Percentiles rank a stretch among this genome's conserved stretches.
Conservation (phyloP, 2,888 invertebrate genomes). For the Nysson spinosus region DNA sequence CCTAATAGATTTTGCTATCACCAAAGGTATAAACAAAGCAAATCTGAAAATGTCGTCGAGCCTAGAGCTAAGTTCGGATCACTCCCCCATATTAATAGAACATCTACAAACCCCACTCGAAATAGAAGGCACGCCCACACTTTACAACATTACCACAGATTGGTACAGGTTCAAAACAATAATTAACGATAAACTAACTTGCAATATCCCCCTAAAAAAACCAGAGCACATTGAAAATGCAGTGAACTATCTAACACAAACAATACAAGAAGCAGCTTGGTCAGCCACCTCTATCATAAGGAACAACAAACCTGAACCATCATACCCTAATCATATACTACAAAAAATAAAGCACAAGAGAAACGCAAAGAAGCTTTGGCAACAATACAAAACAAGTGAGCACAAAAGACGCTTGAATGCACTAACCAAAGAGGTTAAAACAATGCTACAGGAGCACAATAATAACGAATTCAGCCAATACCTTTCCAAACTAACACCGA, state of each 20-base stretch:
- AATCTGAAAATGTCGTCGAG: background rate
- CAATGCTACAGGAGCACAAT: background rate
- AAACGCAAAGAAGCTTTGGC: background rate
- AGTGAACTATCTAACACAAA: background rate
- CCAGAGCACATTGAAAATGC: background rate
- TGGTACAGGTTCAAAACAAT: conserved; percentile 25
- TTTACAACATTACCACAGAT: conserved; percentile 34
- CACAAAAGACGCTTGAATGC: too few species aligned
- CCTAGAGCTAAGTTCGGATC: conserved; percentile 49
- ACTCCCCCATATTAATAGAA: conserved; percentile 18
- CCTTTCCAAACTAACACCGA: background rate
- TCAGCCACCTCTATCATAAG: background rate
- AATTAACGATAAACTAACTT: background rate
- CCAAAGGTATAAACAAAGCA: conserved; percentile 29
- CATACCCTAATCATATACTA: background rate
- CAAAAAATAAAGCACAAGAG: background rate
- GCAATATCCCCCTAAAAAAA: background rate
- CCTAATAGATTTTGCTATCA: conserved; percentile 33
- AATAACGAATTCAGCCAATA: background rate
- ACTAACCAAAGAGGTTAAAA: too few species aligned
- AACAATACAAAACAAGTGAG: too few species aligned
- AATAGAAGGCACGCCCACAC: background rate
- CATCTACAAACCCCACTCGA: background rate
- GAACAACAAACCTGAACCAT: background rate
- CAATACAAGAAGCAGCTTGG: background rate